Base-by-base conservation (phyloP, 2,113 vertebrate species). In the Oreochromis niloticus region DNA sequence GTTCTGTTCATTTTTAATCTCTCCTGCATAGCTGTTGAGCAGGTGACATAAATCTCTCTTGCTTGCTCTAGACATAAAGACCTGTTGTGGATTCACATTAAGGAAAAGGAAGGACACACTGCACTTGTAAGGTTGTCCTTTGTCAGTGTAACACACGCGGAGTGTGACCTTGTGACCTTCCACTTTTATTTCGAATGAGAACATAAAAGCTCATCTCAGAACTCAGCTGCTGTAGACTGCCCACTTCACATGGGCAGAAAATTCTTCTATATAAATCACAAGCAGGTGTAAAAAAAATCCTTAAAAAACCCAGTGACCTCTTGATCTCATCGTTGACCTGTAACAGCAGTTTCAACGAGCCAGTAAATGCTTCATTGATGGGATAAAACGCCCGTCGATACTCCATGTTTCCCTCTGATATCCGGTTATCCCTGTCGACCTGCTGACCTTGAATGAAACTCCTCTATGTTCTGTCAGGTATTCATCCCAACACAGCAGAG, bases 291-390 rank as follows among this genome's bases (percentile, higher is more conserved):
- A 84, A 82, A 85, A 85, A 12, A 83, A 10, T 6, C 30, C 24
- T 27, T 36, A 4, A 9, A 54, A 82, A 82, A 4, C 7, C 52
- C 36, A 30, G 82, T 63, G 87, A 91, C 87, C 87, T 81, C 61
- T n/a, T 61, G 80, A 85, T 92, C 87, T 52, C 27, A 52, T 89
- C 80, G 80, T 17, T 90, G 93, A 94, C 91, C 88, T 32, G 3
- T 32, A 78, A 43, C 68, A 78, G 82, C 80, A 55, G 54, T 52
- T 61, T 56, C 48, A 52, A 14, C 1, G 78, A 84, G 73, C 55
- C 71, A 46, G 73, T 81, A 84, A 89, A 90, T 12, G 71, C 59
- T 48, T 86, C 73, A 87, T 82, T 11, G 79, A 79, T 59, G 82
- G 82, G 56, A 85, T 71, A 27, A 85, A 83, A 84, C 1, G 2